A percentile compares a stretch with the other conserved stretches of the same genome.
phyloP scores from a whole-genome alignment of 2,888 invertebrate genomes.

The Mesoligia furuncula region DNA sequence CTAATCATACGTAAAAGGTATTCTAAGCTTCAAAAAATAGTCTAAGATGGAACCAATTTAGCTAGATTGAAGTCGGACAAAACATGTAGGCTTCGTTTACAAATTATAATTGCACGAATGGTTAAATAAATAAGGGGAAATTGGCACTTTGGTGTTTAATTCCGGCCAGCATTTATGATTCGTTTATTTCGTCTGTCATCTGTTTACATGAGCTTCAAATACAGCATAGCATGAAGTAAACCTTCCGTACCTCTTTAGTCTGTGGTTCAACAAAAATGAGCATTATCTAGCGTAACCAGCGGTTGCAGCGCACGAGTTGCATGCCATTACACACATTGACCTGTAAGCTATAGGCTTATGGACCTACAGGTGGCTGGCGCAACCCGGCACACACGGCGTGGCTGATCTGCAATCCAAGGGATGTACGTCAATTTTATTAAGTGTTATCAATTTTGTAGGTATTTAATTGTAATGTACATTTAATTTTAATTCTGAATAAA shows the following conservation, averaged over 20 bases:
- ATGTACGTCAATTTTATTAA: conserved; percentile 50
- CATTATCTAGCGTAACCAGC: conserved; percentile 51
- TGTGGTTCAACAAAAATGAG: conserved; percentile 51
- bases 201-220: conserved; percentile 10
- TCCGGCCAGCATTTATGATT: background rate
- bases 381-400: conserved; percentile 76
- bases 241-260: conserved; percentile 20
- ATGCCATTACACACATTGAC: conserved; percentile 71
- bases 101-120: too few relatives aligned
- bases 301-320: conserved; percentile 47
- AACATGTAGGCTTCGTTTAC: background rate
- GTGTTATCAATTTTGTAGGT: background rate
- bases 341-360: conserved; percentile 59
- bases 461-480: background rate
- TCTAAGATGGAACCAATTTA: background rate
- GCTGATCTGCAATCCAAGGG: conserved; percentile 81
- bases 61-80: background rate
- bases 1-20: conserved; percentile 30
- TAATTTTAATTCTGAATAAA: background rate
- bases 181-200: background rate
- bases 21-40: conserved; percentile 8
- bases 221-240: conserved; percentile 17
- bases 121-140: background rate
- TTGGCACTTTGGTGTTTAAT: background rate
- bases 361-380: conserved; percentile 83